A percentile compares a stretch with the other conserved stretches of the same genome.
Conservation (phyloP, 2,797 vertebrate species). For the Bufotes viridis region DNA sequence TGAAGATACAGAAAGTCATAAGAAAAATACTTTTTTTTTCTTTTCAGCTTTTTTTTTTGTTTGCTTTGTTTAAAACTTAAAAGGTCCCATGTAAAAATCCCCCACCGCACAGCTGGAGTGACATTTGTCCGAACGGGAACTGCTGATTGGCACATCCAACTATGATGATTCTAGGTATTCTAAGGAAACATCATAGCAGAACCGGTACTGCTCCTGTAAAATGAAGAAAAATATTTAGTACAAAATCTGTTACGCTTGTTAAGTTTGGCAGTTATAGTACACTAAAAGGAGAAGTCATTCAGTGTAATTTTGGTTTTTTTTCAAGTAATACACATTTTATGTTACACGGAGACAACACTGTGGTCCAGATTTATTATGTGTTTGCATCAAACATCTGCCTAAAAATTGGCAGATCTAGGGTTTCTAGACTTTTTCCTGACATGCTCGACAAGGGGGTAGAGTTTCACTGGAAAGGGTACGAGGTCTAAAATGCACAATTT, state of each 20-base stretch:
- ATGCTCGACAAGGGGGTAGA: too few species aligned
- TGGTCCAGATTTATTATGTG: too few species aligned
- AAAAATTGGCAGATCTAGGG: too few species aligned
- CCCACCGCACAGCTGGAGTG: conserved; percentile 71
- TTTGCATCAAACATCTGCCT: too few species aligned
- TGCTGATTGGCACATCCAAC: conserved; percentile 64
- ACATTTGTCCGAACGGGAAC: conserved; percentile 39
- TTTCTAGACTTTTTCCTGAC: too few species aligned
- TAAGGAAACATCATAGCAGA: conserved; percentile 94
- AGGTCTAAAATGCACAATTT: too few species aligned
- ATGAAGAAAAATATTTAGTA: background rate
- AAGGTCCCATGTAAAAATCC: conserved; percentile 75
- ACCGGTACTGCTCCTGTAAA: conserved; percentile 94
- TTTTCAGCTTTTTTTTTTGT: conserved; percentile 71
- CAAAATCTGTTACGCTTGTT: background rate
- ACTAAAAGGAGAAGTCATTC: background rate
- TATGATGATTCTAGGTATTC: conserved; percentile 97
- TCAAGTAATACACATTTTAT: too few species aligned
- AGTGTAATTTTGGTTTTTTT: too few species aligned
- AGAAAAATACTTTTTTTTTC: conserved; percentile 80
- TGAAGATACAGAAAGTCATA: conserved; percentile 82
- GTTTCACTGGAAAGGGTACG: too few species aligned
- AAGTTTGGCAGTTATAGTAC: background rate
- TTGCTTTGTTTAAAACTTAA: conserved; percentile 78
- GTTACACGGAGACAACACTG: too few species aligned